Conservation (phyloP, 2,888 invertebrate species). For the Carterocephalus palaemon region DNA sequence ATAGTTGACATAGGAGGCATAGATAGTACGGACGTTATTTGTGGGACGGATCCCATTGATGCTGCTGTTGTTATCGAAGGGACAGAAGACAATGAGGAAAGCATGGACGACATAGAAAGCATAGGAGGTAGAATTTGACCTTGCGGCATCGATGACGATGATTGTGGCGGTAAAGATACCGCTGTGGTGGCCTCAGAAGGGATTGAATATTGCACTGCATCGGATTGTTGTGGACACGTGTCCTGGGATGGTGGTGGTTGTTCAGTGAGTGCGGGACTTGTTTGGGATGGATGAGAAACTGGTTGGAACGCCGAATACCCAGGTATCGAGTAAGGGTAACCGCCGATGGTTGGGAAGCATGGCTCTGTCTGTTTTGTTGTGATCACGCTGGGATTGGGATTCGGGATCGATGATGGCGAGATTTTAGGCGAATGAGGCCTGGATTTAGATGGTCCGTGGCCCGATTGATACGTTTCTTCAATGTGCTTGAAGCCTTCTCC, state of each 20-base stretch:
- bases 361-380: constrained; percentile 56
- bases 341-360: constrained; percentile 58
- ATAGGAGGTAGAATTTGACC: not conserved
- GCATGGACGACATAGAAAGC: not conserved
- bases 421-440: constrained; percentile 65
- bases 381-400: constrained; percentile 65
- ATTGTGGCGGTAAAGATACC: not conserved
- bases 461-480: constrained; percentile 43
- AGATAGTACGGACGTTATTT: not conserved
- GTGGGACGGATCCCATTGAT: not conserved
- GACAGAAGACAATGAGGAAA: not conserved
- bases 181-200: not conserved
- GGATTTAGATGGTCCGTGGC: constrained; percentile 54
- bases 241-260: not conserved
- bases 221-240: too few relatives aligned
- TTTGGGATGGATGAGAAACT: constrained; percentile 51
- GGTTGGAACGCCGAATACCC: constrained; percentile 73
- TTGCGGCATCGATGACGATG: not conserved
- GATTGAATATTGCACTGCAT: not conserved
- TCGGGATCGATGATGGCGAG: constrained; percentile 72
- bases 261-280: constrained; percentile 4
- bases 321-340: constrained; percentile 66
- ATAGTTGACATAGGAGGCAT: not conserved
- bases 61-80: not conserved
- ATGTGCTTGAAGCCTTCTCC: constrained; percentile 46